These are phyloP conservation scores for Otus sunia DNA, from an alignment of 2,113 vertebrate genomes.

Conservation along the genomic window DNA sequence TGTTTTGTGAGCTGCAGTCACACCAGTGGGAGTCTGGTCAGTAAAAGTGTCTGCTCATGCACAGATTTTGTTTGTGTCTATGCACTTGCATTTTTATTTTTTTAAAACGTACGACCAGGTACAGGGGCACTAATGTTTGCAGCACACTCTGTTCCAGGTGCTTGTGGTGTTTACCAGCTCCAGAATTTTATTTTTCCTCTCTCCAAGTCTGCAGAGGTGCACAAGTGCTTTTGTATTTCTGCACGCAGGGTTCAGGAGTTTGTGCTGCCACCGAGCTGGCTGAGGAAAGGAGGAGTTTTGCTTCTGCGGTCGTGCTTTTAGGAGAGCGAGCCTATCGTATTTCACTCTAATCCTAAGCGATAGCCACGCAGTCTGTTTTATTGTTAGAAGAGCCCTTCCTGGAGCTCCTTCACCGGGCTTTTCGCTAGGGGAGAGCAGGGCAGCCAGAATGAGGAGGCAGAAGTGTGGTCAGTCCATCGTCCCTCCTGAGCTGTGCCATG, in stretches of 20 bases:
- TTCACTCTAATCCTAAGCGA: conserved; percentile 83
- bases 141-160: background rate
- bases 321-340: conserved; percentile 78
- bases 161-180: background rate
- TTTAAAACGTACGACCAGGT: background rate
- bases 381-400: conserved; percentile 71
- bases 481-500: background rate
- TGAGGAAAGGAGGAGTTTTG: conserved; percentile 73
- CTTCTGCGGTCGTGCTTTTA: conserved; percentile 72
- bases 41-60: background rate
- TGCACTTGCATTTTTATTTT: background rate
- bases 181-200: background rate
- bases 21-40: background rate
- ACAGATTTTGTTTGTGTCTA: background rate
- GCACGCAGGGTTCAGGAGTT: conserved; percentile 68
- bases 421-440: background rate
- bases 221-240: conserved; percentile 10
- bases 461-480: background rate
- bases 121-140: background rate
- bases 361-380: conserved; percentile 71
- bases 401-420: conserved; percentile 35
- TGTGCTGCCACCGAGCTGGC: conserved; percentile 31
- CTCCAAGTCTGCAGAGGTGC: background rate
- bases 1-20: background rate
- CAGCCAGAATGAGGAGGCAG: background rate